Base-by-base conservation (phyloP, 2,113 vertebrate species). In the Poeciliopsis prolifica region DNA sequence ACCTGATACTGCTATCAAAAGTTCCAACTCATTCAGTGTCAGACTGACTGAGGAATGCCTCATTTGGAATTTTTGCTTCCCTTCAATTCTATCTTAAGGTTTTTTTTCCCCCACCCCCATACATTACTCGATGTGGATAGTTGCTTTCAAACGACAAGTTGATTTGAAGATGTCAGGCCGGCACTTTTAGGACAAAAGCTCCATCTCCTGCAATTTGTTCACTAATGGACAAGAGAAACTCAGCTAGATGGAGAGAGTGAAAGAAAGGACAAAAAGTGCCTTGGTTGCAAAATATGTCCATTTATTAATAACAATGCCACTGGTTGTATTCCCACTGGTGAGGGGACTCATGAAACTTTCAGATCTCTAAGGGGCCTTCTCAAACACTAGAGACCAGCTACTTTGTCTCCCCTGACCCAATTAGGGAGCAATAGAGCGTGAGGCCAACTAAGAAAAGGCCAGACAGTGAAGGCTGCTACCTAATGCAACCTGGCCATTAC, bases 301-400 rank as follows among this genome's bases (percentile, higher is more conserved):
- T 94, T 93, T 94, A 94, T 93, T 94, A 94, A 95, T 94, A 94
- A 94, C 93, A 94, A 93, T 93, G 92, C 91, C 86, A 86, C 85
- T 88, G 90, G 90, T 87, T 90, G 89, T 94, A 93, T 93, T 94
- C 93, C 92, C 94, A 74, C 73, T 80, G 86, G 91, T 90, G 88
- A 75, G 80, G 70, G 89, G 87, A 92, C 93, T 95, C 94, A 94
- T 95, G 93, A 94, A 95, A 95, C 89, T 95, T 95, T 94, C 90
- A 95, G 91, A 92, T 94, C 94, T 94, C 94, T 60, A 81, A 93
- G 92, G 94, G 91, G 91, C 87, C 75, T 82, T 89, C 88, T 92
- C 88, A 94, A 92, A 90, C 94, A 93, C 89, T 82, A 89, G 92
- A 94, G 94, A 94, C 93, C 72, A 79, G 79, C 87, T 85, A 89